Evolutionary conservation across 2,797 vertebrate species (phyloP).

Genomic region (Takifugu ocellatus): DNA sequence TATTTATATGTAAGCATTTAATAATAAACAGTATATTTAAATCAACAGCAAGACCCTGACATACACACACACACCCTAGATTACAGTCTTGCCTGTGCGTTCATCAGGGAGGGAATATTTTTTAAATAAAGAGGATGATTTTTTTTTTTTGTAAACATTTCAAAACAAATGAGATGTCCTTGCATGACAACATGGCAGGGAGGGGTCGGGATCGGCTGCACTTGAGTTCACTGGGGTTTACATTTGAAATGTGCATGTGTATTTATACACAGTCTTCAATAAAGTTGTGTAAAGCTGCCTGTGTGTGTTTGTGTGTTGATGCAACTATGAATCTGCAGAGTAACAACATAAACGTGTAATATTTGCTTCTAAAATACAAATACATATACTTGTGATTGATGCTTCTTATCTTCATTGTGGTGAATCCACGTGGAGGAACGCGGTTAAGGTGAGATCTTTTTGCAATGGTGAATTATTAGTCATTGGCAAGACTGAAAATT

Average conservation of each 20-base stretch:
- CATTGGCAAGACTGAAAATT: too few relatives aligned
- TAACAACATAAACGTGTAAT: too few relatives aligned
- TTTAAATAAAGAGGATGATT: conserved; percentile 74
- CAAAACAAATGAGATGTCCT: conserved; percentile 79
- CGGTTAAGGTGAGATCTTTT: too few relatives aligned
- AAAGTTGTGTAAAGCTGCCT: conserved; percentile 95
- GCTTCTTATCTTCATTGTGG: background rate
- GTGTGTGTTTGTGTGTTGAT: background rate
- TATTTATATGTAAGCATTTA: conserved; percentile 98
- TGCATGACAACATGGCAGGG: conserved; percentile 85
- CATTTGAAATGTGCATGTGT: conserved; percentile 99
- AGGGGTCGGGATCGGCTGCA: conserved; percentile 95
- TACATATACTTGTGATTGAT: too few relatives aligned
- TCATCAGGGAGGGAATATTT: conserved; percentile 79
- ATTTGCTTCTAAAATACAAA: too few relatives aligned
- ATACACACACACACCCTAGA: conserved; percentile 46
- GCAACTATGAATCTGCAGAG: too few relatives aligned
- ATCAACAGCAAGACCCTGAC: conserved; percentile 77
- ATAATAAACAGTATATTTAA: conserved; percentile 87
- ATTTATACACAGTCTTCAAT: conserved; percentile 99
- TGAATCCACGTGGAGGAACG: too few relatives aligned
- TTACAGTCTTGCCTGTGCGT: conserved; percentile 82
- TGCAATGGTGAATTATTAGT: too few relatives aligned
- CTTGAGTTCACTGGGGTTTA: conserved; percentile 99
- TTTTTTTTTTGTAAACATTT: conserved; percentile 75